phyloP scores from a whole-genome alignment of 2,113 vertebrate genomes.

The Percopsis transmontana region DNA sequence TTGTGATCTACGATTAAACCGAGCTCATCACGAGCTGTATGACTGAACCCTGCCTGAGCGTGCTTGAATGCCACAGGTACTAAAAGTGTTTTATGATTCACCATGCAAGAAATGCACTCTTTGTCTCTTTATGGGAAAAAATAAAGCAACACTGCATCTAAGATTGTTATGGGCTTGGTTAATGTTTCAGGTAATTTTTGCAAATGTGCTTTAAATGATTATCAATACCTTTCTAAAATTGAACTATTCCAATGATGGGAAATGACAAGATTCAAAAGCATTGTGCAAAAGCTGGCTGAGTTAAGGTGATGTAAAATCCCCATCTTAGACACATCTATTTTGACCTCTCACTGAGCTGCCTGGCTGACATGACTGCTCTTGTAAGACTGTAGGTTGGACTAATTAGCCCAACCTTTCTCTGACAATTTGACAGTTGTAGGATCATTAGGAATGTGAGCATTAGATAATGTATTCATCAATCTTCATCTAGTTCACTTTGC shows the following conservation, averaged over 20 bases:
- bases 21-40: too few species aligned
- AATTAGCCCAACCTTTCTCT: slow-evolving; percentile 37
- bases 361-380: background rate
- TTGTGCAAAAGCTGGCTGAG: background rate
- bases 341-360: background rate
- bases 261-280: too few species aligned
- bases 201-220: background rate
- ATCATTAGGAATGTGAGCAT: slow-evolving; percentile 10
- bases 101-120: background rate
- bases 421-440: slow-evolving; percentile 18
- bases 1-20: too few species aligned
- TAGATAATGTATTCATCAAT: slow-evolving; percentile 27
- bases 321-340: background rate
- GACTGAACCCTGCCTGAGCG: too few species aligned
- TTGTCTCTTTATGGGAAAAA: too few species aligned
- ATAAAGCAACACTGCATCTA: background rate
- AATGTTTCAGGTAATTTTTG: slow-evolving; percentile 3
- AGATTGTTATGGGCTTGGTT: background rate
- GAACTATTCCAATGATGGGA: too few species aligned
- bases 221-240: too few species aligned
- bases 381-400: slow-evolving; percentile 23
- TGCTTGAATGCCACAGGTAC: too few species aligned
- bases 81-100: slow-evolving; percentile 32
- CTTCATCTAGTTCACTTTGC: slow-evolving; percentile 22
- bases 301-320: background rate